Evolutionary conservation across 2,797 vertebrate genomes (phyloP).

Genomic region (Gobionotothen gibberifrons): DNA sequence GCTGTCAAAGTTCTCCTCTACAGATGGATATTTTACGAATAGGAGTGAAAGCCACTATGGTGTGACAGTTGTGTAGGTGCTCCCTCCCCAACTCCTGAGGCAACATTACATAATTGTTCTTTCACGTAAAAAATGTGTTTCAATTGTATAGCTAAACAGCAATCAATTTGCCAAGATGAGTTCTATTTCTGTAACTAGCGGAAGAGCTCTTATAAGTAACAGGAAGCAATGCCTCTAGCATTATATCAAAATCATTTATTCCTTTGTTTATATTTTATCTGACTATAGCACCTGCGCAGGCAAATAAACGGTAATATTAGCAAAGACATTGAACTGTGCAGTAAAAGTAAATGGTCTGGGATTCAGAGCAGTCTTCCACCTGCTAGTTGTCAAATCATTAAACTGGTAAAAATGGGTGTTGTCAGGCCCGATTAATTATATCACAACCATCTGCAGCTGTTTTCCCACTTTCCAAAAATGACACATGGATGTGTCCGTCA

Average conservation of each 20-base stretch:
- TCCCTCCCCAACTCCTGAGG: constrained; percentile 19
- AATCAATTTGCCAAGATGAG: not conserved
- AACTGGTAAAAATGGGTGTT: constrained; percentile 30
- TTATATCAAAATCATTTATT: constrained; percentile 14
- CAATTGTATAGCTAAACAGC: constrained; percentile 10
- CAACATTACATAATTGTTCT: constrained; percentile 30
- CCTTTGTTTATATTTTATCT: not conserved
- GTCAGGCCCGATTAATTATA: constrained; percentile 23
- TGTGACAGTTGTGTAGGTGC: constrained; percentile 43
- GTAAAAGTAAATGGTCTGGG: constrained; percentile 34
- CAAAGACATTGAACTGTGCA: constrained; percentile 26
- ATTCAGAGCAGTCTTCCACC: constrained; percentile 26
- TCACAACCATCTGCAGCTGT: constrained; percentile 41
- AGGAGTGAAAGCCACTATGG: constrained; percentile 37
- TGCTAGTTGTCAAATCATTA: constrained; percentile 46
- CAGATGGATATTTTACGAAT: constrained; percentile 62
- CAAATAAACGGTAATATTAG: constrained; percentile 15
- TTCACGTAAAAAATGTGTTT: constrained; percentile 13
- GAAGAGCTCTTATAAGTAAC: not conserved
- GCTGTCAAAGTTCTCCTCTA: constrained; percentile 45
- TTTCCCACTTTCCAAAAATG: constrained; percentile 18
- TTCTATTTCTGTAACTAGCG: not conserved
- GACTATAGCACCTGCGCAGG: not conserved
- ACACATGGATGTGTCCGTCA: constrained; percentile 17
- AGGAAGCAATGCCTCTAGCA: constrained; percentile 13